Conservation (phyloP, 2,797 vertebrate species). For the Pseudocheirus occidentalis region DNA sequence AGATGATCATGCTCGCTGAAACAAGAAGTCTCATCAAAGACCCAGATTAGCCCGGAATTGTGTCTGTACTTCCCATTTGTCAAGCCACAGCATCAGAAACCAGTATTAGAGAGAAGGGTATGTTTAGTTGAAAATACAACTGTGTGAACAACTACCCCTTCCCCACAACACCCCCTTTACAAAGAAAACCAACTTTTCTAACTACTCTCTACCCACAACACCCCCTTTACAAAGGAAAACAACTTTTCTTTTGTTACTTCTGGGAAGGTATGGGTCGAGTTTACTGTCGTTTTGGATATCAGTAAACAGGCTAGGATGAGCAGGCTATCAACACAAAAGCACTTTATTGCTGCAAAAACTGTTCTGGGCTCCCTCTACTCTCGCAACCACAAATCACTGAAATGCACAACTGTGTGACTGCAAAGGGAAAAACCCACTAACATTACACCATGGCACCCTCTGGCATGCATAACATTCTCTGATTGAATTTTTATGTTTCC, state of each 20-base stretch:
- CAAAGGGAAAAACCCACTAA: not conserved
- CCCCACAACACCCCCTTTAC: not conserved
- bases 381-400: not conserved
- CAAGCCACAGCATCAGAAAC: constrained; percentile 20
- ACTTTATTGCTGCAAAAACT: constrained; percentile 5
- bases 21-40: constrained; percentile 60
- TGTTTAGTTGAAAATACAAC: constrained; percentile 68
- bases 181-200: constrained; percentile 42
- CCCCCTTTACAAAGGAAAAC: not conserved
- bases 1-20: constrained; percentile 74
- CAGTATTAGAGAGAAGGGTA: constrained; percentile 55
- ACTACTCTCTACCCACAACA: not conserved
- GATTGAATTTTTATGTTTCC: constrained; percentile 51
- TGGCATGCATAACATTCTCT: constrained; percentile 26
- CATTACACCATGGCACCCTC: not conserved
- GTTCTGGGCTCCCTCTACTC: not conserved
- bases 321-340: not conserved
- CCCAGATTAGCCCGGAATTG: fast-evolving
- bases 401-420: not conserved
- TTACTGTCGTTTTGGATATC: not conserved
- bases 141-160: not conserved
- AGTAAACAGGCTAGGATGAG: not conserved
- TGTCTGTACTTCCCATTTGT: not conserved
- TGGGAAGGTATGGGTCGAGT: not conserved
- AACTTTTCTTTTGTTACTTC: constrained; percentile 56